These are phyloP conservation scores for Leptinotarsa rubiginosa DNA, from an alignment of 2,888 invertebrate species.

Conservation along the genomic window DNA sequence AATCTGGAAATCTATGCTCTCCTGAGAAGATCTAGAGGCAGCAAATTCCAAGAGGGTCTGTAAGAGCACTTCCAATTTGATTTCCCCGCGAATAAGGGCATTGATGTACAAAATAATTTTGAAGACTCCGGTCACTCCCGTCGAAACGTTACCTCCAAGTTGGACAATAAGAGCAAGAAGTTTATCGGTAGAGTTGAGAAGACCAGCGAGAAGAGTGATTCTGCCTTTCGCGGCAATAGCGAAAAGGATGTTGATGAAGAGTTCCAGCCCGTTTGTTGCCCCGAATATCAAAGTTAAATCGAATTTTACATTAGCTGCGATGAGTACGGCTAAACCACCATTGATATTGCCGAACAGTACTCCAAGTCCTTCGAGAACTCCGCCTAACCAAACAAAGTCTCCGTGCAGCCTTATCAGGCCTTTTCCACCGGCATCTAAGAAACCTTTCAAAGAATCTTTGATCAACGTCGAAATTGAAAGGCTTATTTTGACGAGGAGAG, in stretches of 20 bases:
- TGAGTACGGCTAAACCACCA: conserved; percentile 45
- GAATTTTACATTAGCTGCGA: conserved; percentile 41
- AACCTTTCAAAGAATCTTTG: conserved; percentile 39
- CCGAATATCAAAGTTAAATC: conserved; percentile 41
- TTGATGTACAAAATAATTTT: conserved; percentile 38
- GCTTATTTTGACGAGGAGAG: conserved; percentile 31
- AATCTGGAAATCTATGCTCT: conserved; percentile 28
- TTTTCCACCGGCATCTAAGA: conserved; percentile 30
- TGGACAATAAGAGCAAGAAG: conserved; percentile 37
- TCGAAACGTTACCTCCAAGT: conserved; percentile 41
- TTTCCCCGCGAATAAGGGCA: conserved; percentile 22
- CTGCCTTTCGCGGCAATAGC: conserved; percentile 38
- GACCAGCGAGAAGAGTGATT: conserved; percentile 31
- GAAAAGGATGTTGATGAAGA: conserved; percentile 42
- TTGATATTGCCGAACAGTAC: conserved; percentile 30
- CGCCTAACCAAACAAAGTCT: conserved; percentile 39
- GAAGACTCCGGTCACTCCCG: conserved; percentile 43
- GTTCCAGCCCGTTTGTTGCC: conserved; percentile 40
- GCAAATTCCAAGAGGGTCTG: conserved; percentile 33
- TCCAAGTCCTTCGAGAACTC: conserved; percentile 42
- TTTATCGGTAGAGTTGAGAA: conserved; percentile 36
- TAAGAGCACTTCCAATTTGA: conserved; percentile 39
- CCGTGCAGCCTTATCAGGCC: conserved; percentile 31
- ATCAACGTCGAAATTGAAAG: conserved; percentile 27
- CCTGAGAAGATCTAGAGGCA: conserved; percentile 11